Conservation (phyloP, 1,140 invertebrate species). For the Euglossa dilemma region DNA sequence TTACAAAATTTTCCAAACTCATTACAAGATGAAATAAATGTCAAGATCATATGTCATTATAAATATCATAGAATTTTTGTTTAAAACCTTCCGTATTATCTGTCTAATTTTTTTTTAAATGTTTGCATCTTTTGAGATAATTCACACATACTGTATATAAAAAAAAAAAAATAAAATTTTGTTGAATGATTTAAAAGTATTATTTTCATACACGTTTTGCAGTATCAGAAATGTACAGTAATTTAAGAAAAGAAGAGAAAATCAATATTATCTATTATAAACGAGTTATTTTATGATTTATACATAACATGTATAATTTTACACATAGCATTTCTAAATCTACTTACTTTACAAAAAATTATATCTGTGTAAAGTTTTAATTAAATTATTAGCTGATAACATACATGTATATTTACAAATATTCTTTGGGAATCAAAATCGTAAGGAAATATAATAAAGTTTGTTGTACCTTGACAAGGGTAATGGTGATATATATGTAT, state of each 20-base stretch:
- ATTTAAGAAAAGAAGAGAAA: not conserved
- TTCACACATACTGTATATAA: no score
- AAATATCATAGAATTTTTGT: no score
- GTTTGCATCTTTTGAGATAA: no score
- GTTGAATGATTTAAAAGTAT: constrained; percentile 34
- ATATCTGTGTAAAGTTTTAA: constrained; percentile 43
- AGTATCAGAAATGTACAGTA: not conserved
- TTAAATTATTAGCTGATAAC: constrained; percentile 55
- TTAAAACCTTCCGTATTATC: no score
- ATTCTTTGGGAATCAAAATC: constrained; percentile 59
- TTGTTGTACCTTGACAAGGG: constrained; percentile 28
- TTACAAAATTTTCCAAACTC: no score
- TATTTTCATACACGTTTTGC: constrained; percentile 38
- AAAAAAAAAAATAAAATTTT: constrained; percentile 15
- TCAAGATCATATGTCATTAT: no score
- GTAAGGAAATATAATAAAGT: constrained; percentile 32
- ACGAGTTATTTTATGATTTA: constrained; percentile 31
- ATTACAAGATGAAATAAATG: no score
- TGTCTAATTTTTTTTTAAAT: no score
- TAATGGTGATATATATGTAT: constrained; percentile 4
- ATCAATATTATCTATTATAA: constrained; percentile 3
- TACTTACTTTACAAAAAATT: constrained; percentile 53
- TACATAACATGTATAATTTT: constrained; percentile 39
- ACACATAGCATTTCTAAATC: constrained; percentile 41
- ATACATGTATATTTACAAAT: constrained; percentile 60